Percentiles rank a stretch among this genome's conserved stretches.
Evolutionary conservation across 2,113 vertebrate genomes (phyloP).

Genomic region (Ictidomys tridecemlineatus): DNA sequence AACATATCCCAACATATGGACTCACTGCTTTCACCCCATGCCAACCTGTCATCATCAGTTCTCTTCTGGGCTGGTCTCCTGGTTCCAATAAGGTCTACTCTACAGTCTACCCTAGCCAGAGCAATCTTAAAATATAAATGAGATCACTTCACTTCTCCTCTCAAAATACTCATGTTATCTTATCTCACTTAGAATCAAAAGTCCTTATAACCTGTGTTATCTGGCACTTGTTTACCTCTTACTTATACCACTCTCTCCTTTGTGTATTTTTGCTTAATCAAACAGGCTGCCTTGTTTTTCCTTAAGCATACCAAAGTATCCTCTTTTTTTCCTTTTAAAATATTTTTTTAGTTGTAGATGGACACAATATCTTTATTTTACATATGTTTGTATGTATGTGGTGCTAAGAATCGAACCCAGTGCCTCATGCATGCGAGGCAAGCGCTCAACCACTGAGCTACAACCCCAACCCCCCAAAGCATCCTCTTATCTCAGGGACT

Average conservation of each 20-base stretch:
- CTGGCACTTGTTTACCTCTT: not conserved
- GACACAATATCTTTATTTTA: too few relatives aligned
- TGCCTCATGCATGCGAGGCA: too few relatives aligned
- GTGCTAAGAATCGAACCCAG: too few relatives aligned
- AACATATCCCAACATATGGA: not conserved
- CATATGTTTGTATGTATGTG: too few relatives aligned
- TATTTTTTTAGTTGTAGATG: too few relatives aligned
- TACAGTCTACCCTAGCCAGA: not conserved
- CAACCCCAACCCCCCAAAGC: not conserved
- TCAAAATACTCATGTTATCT: not conserved
- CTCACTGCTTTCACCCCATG: not conserved
- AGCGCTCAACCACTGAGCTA: too few relatives aligned
- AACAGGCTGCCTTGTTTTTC: not conserved
- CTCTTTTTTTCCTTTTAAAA: not conserved
- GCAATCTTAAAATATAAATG: not conserved
- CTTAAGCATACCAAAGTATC: not conserved
- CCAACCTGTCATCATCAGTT: not conserved
- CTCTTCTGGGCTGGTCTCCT: not conserved
- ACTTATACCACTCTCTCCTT: not conserved
- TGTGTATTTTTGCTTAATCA: too few relatives aligned
- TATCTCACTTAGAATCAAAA: not conserved
- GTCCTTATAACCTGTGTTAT: not conserved
- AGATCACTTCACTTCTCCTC: not conserved
- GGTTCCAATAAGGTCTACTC: not conserved
- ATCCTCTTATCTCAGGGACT: not conserved